Evolutionary conservation across 1,140 invertebrate genomes (phyloP).

Genomic region (Chrysomallon squamiferum): DNA sequence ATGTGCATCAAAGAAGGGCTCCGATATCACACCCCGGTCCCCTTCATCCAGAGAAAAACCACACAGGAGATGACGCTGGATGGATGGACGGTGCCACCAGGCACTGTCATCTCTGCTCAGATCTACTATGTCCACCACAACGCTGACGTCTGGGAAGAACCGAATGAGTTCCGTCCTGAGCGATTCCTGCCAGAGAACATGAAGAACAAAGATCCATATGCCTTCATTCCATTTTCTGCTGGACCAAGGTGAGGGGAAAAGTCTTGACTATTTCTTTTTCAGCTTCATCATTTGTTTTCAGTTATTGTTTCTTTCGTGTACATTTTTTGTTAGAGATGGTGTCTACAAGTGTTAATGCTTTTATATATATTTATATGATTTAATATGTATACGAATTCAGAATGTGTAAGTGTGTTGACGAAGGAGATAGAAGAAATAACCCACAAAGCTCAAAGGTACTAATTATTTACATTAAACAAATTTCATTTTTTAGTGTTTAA

Average conservation of each 20-base stretch:
- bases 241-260: slow-evolving; percentile 33
- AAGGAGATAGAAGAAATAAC: too few relatives aligned
- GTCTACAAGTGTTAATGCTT: too few relatives aligned
- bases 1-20: slow-evolving; percentile 60
- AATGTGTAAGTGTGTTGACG: too few relatives aligned
- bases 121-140: slow-evolving; percentile 36
- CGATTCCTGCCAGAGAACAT: slow-evolving; percentile 30
- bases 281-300: too few relatives aligned
- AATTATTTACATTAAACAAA: too few relatives aligned
- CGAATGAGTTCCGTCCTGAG: slow-evolving; percentile 28
- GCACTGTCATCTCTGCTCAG: slow-evolving; percentile 17
- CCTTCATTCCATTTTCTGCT: slow-evolving; percentile 38
- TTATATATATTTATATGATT: too few relatives aligned
- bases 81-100: slow-evolving; percentile 28
- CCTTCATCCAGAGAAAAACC: slow-evolving; percentile 75
- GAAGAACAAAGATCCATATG: slow-evolving; percentile 18
- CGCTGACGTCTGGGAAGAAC: slow-evolving; percentile 32
- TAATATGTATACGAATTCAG: too few relatives aligned
- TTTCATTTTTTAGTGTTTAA: too few relatives aligned
- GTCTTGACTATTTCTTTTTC: too few relatives aligned
- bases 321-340: too few relatives aligned
- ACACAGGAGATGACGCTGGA: slow-evolving; percentile 69
- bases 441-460: too few relatives aligned
- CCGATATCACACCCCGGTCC: slow-evolving; percentile 62
- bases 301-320: too few relatives aligned